Evolutionary conservation across 2,113 vertebrate species (phyloP).

Genomic region (Lathamus discolor): DNA sequence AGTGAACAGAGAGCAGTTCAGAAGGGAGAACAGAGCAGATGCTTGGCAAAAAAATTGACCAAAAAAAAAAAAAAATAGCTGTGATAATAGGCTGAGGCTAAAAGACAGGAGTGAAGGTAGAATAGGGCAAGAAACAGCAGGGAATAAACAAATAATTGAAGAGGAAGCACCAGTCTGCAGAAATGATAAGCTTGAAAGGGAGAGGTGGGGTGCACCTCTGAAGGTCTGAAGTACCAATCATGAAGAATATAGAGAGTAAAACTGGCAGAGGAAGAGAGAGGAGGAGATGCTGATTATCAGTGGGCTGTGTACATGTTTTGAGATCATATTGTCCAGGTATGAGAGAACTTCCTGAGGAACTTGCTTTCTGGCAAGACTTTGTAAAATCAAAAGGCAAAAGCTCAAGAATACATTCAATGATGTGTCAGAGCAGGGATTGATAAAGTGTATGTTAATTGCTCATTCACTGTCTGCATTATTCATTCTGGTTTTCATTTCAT

Average conservation of each 20-base stretch:
- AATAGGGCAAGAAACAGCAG: neutral
- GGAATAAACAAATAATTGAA: neutral
- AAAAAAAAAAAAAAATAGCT: neutral
- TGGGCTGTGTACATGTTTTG: neutral
- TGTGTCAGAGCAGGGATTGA: neutral
- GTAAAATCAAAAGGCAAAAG: neutral
- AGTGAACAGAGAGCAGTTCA: neutral
- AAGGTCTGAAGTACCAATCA: neutral
- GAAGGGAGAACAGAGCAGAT: neutral
- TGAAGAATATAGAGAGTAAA: neutral
- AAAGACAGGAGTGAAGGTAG: neutral
- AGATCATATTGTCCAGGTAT: neutral
- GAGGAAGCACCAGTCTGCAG: neutral
- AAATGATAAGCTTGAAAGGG: neutral
- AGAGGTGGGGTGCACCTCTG: neutral
- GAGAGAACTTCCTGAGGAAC: neutral
- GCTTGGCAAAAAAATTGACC: neutral
- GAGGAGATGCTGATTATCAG: neutral
- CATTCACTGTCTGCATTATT: neutral
- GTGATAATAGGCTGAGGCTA: neutral
- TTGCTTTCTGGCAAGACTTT: neutral
- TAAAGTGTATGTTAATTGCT: neutral
- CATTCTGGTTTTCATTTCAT: neutral
- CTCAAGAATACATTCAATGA: neutral
- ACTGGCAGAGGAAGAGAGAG: neutral